Conservation (phyloP, 2,888 invertebrate genomes). For the Sturmia bella region DNA sequence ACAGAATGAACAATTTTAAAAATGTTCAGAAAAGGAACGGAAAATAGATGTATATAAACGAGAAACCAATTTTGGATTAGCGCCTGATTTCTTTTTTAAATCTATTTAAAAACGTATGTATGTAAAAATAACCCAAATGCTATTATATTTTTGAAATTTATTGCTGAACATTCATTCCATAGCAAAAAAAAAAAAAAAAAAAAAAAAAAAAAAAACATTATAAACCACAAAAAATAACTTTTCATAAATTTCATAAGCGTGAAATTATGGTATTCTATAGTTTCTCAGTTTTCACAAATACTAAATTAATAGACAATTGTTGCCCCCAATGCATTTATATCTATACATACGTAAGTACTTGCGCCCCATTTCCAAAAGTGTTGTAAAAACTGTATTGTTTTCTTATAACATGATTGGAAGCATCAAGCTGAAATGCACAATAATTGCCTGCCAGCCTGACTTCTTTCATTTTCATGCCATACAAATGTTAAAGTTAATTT, state of each 20-base stretch:
- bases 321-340: neutral
- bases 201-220: neutral
- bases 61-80: no score
- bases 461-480: neutral
- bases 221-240: neutral
- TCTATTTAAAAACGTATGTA: no score
- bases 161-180: neutral
- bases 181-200: neutral
- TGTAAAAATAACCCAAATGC: neutral
- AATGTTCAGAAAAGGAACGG: no score
- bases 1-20: no score
- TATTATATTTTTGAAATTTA: neutral
- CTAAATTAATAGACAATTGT: conserved; percentile 32
- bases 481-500: conserved; percentile 21
- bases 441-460: conserved; percentile 41
- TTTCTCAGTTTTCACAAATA: conserved; percentile 16
- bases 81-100: no score
- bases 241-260: conserved; percentile 31
- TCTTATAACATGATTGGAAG: conserved; percentile 44
- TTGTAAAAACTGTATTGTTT: neutral
- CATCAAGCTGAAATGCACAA: conserved; percentile 45
- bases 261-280: conserved; percentile 50
- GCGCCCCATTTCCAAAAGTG: neutral
- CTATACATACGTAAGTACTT: conserved; percentile 8
- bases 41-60: no score